A percentile compares a stretch with the other conserved stretches of the same genome.
Conservation (phyloP, 2,888 invertebrate genomes). For the Tiliacea citrago region DNA sequence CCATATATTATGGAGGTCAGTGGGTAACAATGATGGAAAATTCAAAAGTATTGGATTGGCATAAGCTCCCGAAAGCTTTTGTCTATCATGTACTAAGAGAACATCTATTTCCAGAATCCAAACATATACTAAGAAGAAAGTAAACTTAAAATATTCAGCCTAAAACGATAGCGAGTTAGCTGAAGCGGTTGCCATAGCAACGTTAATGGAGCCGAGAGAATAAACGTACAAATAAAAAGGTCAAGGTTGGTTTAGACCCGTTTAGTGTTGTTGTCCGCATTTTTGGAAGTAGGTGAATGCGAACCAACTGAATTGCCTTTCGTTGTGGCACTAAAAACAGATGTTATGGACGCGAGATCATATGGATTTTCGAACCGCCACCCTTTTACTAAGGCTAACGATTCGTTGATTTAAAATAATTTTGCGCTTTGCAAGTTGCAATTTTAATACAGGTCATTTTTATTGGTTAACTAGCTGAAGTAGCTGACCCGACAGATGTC, state of each 20-base stretch:
- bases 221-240: constrained; percentile 63
- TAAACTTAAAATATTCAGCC: constrained; percentile 42
- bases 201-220: constrained; percentile 54
- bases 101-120: not conserved
- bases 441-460: not conserved
- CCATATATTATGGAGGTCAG: too few relatives aligned
- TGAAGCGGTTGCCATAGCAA: constrained; percentile 50
- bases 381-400: not conserved
- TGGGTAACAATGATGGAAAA: too few relatives aligned
- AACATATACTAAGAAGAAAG: constrained; percentile 10
- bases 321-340: constrained; percentile 50
- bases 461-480: not conserved
- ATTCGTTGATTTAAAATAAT: not conserved
- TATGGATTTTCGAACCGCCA: not conserved
- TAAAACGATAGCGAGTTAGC: constrained; percentile 30
- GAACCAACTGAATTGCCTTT: constrained; percentile 66
- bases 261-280: constrained; percentile 68
- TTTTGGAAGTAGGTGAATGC: constrained; percentile 69
- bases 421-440: not conserved
- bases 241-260: constrained; percentile 67
- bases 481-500: not conserved
- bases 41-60: too few relatives aligned
- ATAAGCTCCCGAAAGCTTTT: too few relatives aligned
- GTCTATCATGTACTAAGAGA: not conserved
- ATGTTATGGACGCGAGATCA: constrained; percentile 19